Evolutionary conservation across 2,113 vertebrate species (phyloP), one percentile per base, ranked within the genome.

Genomic region (Hystrix cristata): DNA sequence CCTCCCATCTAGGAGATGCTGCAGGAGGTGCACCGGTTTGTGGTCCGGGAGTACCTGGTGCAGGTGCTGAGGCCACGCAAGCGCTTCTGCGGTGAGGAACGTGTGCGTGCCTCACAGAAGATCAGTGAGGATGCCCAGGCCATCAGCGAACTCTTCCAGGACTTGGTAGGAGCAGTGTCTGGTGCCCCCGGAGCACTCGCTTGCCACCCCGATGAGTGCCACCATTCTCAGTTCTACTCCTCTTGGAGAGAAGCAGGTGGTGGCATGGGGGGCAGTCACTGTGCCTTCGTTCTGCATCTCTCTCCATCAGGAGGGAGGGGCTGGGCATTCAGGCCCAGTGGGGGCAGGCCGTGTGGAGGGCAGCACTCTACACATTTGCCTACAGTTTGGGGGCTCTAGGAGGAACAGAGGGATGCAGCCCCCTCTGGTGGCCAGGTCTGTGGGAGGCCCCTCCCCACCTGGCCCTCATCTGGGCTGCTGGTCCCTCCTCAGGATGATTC

Each of bases 21-120:
- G 72, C 91, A 74, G 62, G 97, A 98, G 34, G 16, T 94, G 25
- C 98, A 99, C 86, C 98, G 98, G 1, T 98, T 91, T 0, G 87
- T 98, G 59, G 97, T 99, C 48, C 98, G 96, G 0, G 98, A 98
- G 84, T 99, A 99, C 29, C 88, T 99, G 51, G 65, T 0, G 0
- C 98, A 98, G 92, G 97, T 71, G 12, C 97, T 99, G 96, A 98
- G 94, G 93, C 94, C 97, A 0, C 97, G 71, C 0, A 6, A 92
- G 94, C 98, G 93, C 81, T 97, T 98, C 57, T 98, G 95, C 4
- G 38, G 23, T 0, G 21, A 31, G 0, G 97, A 97, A 25, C 96
- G 98, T 0, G 9, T 95, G 64, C 46, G n/a, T 4, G 86, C 97
- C 48, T 97, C 98, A 2, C 51, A 96, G 59, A 98, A 98, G 95